Percentiles rank a stretch among this genome's conserved stretches.
phyloP scores from a whole-genome alignment of 2,113 vertebrate genomes.

The human region DNA sequence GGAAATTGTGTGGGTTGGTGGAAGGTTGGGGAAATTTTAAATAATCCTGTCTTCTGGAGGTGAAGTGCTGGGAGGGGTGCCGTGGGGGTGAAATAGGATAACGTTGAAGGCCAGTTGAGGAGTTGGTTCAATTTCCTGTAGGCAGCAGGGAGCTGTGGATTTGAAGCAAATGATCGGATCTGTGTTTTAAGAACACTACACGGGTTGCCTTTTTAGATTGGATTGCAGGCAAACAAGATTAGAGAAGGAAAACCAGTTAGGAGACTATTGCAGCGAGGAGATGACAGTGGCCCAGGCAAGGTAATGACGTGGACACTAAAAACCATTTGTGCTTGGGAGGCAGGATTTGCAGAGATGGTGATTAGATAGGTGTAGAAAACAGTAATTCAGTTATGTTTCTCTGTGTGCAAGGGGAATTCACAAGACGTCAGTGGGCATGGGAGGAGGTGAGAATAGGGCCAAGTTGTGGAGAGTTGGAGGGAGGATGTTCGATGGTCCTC shows the following conservation, averaged over 20 bases:
- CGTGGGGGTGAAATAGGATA: background rate
- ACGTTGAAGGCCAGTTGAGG: fast-evolving
- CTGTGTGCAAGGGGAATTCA: fast-evolving
- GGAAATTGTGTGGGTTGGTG: background rate
- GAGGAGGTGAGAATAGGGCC: background rate
- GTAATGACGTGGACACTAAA: no score
- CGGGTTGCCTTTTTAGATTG: background rate
- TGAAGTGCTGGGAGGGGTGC: background rate
- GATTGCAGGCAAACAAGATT: background rate
- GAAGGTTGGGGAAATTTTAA: background rate
- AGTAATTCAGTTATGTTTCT: background rate
- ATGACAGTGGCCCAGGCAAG: background rate
- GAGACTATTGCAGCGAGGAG: background rate
- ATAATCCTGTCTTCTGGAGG: background rate
- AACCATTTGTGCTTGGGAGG: background rate
- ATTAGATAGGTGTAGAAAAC: background rate
- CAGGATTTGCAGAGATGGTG: background rate
- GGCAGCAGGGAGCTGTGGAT: background rate
- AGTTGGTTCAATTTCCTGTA: background rate
- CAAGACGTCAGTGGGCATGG: background rate
- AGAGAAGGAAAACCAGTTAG: background rate
- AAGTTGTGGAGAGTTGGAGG: background rate
- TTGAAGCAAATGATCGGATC: background rate
- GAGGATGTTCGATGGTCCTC: background rate
- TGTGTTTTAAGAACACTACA: background rate